These are phyloP conservation scores for Pachyseris speciosa DNA, from an alignment of 64 coral and sea anemone genomes.

Conservation along the genomic window DNA sequence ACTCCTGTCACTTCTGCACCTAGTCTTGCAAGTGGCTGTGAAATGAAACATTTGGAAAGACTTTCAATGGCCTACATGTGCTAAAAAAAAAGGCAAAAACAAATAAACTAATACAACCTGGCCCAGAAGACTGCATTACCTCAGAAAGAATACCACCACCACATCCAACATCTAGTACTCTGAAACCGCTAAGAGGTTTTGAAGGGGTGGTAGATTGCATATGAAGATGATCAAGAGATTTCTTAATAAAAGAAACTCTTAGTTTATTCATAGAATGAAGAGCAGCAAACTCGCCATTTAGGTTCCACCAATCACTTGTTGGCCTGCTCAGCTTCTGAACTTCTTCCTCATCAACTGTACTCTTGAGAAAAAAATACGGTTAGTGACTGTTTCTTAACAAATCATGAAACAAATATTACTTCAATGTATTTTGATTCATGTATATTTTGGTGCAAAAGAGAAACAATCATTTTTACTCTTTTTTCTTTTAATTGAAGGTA, in stretches of 20 bases:
- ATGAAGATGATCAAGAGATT: conserved; percentile 51
- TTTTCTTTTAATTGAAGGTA: too few relatives aligned
- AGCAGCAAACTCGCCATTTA: conserved; percentile 86
- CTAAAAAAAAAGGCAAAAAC: not conserved
- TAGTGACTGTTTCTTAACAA: not conserved
- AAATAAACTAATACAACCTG: not conserved
- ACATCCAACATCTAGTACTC: conserved; percentile 92
- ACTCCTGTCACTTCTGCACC: conserved; percentile 92
- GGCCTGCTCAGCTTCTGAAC: conserved; percentile 80
- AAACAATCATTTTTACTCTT: too few relatives aligned
- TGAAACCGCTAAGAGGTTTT: conserved; percentile 67
- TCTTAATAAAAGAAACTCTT: conserved; percentile 88
- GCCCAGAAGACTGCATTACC: conserved; percentile 14
- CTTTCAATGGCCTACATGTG: not conserved
- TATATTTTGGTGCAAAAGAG: too few relatives aligned
- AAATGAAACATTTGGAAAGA: not conserved
- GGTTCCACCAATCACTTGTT: conserved; percentile 86
- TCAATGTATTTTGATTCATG: not conserved
- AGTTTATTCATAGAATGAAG: conserved; percentile 96
- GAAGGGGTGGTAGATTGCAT: not conserved
- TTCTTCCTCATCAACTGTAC: conserved; percentile 90
- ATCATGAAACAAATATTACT: not conserved
- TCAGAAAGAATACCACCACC: conserved; percentile 94
- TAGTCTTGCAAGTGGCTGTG: conserved; percentile 89
- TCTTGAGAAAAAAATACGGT: not conserved